phyloP scores from a whole-genome alignment of 2,113 vertebrate genomes.

The Myrmecobius fasciatus region DNA sequence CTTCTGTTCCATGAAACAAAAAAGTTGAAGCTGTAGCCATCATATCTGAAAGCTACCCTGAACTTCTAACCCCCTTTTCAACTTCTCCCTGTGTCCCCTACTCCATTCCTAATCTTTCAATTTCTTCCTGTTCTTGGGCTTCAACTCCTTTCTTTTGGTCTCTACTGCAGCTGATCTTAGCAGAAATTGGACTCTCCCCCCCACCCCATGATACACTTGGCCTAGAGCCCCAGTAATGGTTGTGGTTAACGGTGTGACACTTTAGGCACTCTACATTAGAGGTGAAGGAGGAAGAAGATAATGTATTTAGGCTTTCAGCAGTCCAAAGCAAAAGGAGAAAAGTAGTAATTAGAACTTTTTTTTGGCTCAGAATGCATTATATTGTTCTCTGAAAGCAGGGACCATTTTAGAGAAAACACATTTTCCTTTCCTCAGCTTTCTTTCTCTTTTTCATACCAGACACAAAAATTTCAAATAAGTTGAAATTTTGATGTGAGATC shows the following conservation, averaged over 20 bases:
- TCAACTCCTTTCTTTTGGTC: neutral
- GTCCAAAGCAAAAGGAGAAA: neutral
- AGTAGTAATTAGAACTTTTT: conserved; percentile 5
- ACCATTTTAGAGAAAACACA: conserved; percentile 35
- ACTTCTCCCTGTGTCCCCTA: neutral
- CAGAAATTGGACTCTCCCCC: conserved; percentile 1
- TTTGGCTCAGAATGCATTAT: neutral
- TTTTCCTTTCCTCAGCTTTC: neutral
- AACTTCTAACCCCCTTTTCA: neutral
- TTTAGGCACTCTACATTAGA: neutral
- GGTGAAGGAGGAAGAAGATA: neutral
- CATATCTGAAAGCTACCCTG: neutral
- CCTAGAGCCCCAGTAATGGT: neutral
- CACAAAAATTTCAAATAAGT: neutral
- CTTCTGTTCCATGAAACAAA: neutral
- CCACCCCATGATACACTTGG: neutral
- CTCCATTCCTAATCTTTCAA: neutral
- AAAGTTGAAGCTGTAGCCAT: neutral
- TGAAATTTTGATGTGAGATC: neutral
- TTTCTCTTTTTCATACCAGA: neutral
- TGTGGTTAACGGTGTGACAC: neutral
- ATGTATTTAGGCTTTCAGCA: neutral
- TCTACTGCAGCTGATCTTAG: neutral
- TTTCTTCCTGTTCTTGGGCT: neutral
- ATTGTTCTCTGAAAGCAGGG: conserved; percentile 6